These are phyloP conservation scores for Pseudocheirus occidentalis DNA, from an alignment of 2,797 vertebrate species.

Conservation along the genomic window DNA sequence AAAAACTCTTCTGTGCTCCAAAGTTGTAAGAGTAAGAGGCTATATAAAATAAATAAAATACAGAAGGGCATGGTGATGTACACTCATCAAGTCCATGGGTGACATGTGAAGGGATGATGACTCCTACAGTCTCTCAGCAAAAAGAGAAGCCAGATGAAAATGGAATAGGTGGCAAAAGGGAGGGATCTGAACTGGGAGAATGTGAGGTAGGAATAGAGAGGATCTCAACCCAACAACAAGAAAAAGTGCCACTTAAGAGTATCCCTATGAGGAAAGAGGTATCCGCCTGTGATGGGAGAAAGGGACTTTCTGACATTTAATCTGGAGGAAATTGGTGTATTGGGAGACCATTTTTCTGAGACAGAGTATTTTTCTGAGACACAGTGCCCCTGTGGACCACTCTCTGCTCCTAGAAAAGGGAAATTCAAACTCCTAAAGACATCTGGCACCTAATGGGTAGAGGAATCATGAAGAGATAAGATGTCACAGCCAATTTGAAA, in stretches of 20 bases:
- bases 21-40: not conserved
- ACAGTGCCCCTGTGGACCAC: not conserved
- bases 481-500: not conserved
- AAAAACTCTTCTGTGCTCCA: not conserved
- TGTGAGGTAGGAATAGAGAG: not conserved
- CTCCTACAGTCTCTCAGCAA: not conserved
- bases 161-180: not conserved
- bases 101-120: not conserved
- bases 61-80: not conserved
- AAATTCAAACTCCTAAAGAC: not conserved
- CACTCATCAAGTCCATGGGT: not conserved
- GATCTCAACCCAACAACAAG: too few species aligned
- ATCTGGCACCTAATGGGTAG: not conserved
- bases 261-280: not conserved
- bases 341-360: not conserved
- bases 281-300: not conserved
- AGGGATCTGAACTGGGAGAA: not conserved
- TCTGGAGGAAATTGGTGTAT: not conserved
- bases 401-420: not conserved
- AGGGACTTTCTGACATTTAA: not conserved
- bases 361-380: too few species aligned
- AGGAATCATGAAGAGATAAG: not conserved
- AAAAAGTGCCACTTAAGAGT: not conserved
- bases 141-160: not conserved
- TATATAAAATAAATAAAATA: too few species aligned